These are phyloP conservation scores for Pyrgus malvae DNA, from an alignment of 2,888 invertebrate species.

Conservation along the genomic window DNA sequence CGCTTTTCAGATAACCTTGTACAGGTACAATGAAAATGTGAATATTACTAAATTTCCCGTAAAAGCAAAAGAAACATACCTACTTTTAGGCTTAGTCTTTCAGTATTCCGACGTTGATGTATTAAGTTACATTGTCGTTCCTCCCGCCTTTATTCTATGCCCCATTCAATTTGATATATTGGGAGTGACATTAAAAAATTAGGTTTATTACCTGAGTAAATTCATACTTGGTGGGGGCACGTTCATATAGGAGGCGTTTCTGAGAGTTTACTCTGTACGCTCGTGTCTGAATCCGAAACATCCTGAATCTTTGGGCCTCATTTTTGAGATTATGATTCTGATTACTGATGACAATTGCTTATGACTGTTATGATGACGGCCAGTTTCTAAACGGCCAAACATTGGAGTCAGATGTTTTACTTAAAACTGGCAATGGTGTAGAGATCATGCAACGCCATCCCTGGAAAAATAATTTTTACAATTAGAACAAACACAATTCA, in stretches of 20 bases:
- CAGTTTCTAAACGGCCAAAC: too few species aligned
- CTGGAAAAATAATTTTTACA: too few species aligned
- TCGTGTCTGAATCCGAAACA: too few species aligned
- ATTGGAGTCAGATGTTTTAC: too few species aligned
- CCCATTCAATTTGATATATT: conserved; percentile 26
- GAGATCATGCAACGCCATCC: too few species aligned
- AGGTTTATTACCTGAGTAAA: conserved; percentile 22
- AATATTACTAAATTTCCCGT: conserved; percentile 4
- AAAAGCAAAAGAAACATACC: conserved; percentile 12
- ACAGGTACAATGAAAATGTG: conserved; percentile 5
- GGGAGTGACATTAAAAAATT: conserved; percentile 27
- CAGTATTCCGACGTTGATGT: conserved; percentile 21
- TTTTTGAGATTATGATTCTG: too few species aligned
- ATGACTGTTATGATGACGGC: too few species aligned
- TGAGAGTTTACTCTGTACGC: not conserved
- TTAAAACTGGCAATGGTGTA: too few species aligned
- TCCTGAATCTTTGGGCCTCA: not conserved
- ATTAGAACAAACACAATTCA: too few species aligned
- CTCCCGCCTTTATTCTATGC: conserved; percentile 21
- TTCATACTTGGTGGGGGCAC: conserved; percentile 1
- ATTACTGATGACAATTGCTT: too few species aligned
- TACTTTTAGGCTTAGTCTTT: conserved; percentile 20
- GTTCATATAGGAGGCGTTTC: not conserved
- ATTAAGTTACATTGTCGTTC: conserved; percentile 23
- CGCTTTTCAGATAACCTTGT: not conserved